Evolutionary conservation across 2,888 invertebrate species (phyloP), one percentile per base, ranked within the genome.

Genomic region (Molanna angustata): DNA sequence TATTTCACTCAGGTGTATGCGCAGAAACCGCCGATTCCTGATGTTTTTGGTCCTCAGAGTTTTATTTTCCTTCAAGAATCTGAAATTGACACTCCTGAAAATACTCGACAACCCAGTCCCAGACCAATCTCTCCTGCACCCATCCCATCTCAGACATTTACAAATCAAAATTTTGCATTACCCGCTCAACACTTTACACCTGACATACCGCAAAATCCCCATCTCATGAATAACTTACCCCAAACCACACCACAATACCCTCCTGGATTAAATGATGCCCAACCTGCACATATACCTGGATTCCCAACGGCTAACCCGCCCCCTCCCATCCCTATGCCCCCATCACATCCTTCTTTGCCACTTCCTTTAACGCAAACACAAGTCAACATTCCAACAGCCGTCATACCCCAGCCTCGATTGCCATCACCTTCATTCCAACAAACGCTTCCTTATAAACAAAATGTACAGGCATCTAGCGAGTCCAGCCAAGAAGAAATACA

Each of bases 11-110:
- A 77, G 51, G 79, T 79, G 61, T 79, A 79, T 61, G 75, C 76
- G 4, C 74, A 79, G 48, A 62, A 62, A 19, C 75, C 70, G 43
- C 69, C 73, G 2, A 75, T 82, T 56, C 80, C 86, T 9, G 89
- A 90, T 65, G 86, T 89, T 21, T 83, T 89, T 61, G 88, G 88
- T 20, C 80, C 83, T 4, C 86, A 87, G 52, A 88, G 85, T 67
- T 88, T 89, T 71, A 87, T 82, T 69, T 90, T 90, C 69, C 79
- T 94, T 50, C 93, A 95, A 76, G 94, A 95, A 65, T 94, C 94
- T 17, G 94, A 94, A 72, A 78, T 91, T 60, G 91, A 91, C 68
- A 84, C 86, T 45, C 86, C 88, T 0, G 83, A 85, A 20, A 73
- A 75, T 17, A 73, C 79, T 2, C 76, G 78, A 2, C 80, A 72